Evolutionary conservation across 2,113 vertebrate species (phyloP), one percentile per base, ranked within the genome.

Genomic region (Eurystomus gularis): DNA sequence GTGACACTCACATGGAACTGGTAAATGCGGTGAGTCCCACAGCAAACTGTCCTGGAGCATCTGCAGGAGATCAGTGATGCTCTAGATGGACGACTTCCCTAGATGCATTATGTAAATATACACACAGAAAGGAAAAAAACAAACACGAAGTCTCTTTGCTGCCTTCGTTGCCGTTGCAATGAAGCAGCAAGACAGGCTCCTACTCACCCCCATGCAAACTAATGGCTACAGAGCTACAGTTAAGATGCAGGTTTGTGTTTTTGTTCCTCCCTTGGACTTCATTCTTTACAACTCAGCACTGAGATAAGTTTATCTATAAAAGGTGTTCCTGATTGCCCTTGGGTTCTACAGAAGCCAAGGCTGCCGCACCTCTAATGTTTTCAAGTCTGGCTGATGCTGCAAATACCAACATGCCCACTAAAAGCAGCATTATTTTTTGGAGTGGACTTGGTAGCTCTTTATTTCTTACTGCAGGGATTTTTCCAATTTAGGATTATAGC

Each of bases 281-380:
- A 65, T 93, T 90, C 75, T 92, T 83, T 88, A 11, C 35, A 55
- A 91, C 89, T 90, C 90, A 94, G 31, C 82, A 77, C 19, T 65
- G 54, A 85, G 70, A 49, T 79, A 82, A 73, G 33, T 81, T 84
- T 84, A 49, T 75, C 64, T 88, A 4, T 55, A 31, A 78, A 90
- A 90, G 62, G 13, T 92, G 21, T 92, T 95, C 25, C 44, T 73
- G 25, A 26, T 88, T 92, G 90, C 83, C 57, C 35, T 91, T 79
- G 72, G 24, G 73, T 78, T 77, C 49, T 82, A 4, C 28, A 44
- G 72, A 51, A 92, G 65, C 16, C 48, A 13, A 58, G 17, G 37
- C 49, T 92, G 77, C 61, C 5, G 3, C 66, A 42, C 86, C 77
- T 88, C 29, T 46, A 2, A 17, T 73, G 51, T 90, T 94, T 93